Evolutionary conservation across 2,797 vertebrate genomes (phyloP).

Genomic region (Triplophysa yarkandensis): DNA sequence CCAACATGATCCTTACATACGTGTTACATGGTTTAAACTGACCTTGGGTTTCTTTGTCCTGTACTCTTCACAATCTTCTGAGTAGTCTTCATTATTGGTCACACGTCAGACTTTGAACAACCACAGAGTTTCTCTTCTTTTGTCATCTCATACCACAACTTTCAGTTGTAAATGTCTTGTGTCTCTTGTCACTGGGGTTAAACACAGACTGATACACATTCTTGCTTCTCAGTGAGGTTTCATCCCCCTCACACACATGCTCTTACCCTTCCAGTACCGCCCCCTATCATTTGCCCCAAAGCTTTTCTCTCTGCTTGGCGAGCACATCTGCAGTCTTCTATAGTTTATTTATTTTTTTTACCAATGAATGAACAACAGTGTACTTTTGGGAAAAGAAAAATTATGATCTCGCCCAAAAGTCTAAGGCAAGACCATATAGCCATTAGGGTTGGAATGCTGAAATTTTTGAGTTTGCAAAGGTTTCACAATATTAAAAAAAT

Average conservation of each 20-base stretch:
- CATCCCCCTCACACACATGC: neutral
- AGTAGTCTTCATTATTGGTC: constrained; percentile 17
- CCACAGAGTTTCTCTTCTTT: neutral
- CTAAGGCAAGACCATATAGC: too few relatives aligned
- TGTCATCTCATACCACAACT: neutral
- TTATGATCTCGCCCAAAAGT: too few relatives aligned
- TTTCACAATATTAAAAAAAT: too few relatives aligned
- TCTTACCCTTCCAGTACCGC: neutral
- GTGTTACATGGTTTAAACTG: neutral
- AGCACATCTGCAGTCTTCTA: neutral
- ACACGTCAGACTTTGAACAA: neutral
- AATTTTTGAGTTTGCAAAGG: too few relatives aligned
- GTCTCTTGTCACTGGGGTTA: constrained; percentile 13
- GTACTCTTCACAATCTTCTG: neutral
- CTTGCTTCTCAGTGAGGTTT: constrained; percentile 24
- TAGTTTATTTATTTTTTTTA: neutral
- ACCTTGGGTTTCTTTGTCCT: neutral
- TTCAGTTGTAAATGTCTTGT: neutral
- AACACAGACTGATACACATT: constrained; percentile 16
- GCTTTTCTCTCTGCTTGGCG: neutral
- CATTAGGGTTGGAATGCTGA: too few relatives aligned
- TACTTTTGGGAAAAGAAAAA: too few relatives aligned
- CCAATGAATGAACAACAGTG: neutral
- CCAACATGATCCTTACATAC: constrained; percentile 6
- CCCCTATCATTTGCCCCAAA: constrained; percentile 22